Percentiles rank a stretch among this genome's conserved stretches.
These are phyloP conservation scores for Antheraea yamamai DNA, from an alignment of 2,888 invertebrate genomes.

Conservation along the genomic window DNA sequence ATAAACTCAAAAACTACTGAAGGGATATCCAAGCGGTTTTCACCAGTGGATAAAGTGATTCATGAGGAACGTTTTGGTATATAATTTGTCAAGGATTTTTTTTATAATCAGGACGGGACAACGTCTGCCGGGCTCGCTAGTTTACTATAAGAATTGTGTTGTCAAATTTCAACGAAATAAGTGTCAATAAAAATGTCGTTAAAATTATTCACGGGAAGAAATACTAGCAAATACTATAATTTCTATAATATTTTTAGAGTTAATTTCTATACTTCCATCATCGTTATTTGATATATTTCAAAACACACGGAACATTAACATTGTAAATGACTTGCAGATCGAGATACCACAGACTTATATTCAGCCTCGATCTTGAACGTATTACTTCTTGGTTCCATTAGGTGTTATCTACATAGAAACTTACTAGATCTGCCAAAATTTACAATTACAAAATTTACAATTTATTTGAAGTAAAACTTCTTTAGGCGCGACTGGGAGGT, in stretches of 20 bases:
- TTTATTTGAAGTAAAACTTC: no score
- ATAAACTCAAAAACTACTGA: no score
- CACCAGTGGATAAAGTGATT: no score
- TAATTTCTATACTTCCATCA: slow-evolving; percentile 48
- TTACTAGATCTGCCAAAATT: slow-evolving; percentile 8
- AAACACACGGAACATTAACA: slow-evolving; percentile 57
- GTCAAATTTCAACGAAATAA: no score
- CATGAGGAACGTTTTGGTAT: no score
- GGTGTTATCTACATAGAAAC: slow-evolving; percentile 30
- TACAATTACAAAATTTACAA: no score
- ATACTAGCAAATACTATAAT: not conserved
- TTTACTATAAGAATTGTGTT: not conserved
- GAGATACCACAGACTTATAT: slow-evolving; percentile 45
- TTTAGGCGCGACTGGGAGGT: no score
- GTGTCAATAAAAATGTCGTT: not conserved
- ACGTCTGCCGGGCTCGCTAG: no score
- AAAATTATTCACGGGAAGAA: not conserved
- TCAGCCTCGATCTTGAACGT: slow-evolving; percentile 37
- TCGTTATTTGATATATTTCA: slow-evolving; percentile 47
- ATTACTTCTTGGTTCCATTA: slow-evolving; percentile 37
- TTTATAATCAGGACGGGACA: no score
- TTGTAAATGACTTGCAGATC: slow-evolving; percentile 54
- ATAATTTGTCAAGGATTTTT: no score
- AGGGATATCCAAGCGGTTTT: no score
- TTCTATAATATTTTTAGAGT: slow-evolving; percentile 33